phyloP scores from a whole-genome alignment of 2,888 invertebrate species.

The Bellardia pandia region DNA sequence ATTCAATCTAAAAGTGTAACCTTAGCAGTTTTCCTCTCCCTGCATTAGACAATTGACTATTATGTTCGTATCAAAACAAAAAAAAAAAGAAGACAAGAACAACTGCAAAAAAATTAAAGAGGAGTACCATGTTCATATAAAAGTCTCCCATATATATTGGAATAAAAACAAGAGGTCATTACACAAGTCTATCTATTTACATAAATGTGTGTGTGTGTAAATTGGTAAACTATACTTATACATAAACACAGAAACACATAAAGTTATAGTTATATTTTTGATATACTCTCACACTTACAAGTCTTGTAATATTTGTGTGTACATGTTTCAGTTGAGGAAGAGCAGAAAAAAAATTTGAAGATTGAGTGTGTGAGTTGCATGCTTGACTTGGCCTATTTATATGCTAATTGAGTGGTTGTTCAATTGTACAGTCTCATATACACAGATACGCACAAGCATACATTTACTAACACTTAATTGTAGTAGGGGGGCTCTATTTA shows the following conservation, averaged over 20 bases:
- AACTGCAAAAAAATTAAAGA: not conserved
- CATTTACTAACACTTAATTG: not conserved
- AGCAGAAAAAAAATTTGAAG: conserved; percentile 15
- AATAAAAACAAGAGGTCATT: conserved; percentile 48
- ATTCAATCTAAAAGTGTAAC: no score
- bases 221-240: conserved; percentile 16
- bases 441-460: not conserved
- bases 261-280: not conserved
- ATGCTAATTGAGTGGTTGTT: conserved; percentile 70
- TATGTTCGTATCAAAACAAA: not conserved
- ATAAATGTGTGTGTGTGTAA: conserved; percentile 25
- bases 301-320: conserved; percentile 14
- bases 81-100: not conserved
- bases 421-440: conserved; percentile 36
- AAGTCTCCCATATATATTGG: conserved; percentile 21
- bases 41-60: conserved; percentile 43
- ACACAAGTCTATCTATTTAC: conserved; percentile 30
- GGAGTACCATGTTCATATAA: conserved; percentile 38
- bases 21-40: not conserved
- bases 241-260: not conserved
- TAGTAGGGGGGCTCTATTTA: no score
- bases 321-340: conserved; percentile 7
- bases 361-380: conserved; percentile 47
- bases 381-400: conserved; percentile 65
- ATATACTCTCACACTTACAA: not conserved